Evolutionary conservation across 2,113 vertebrate genomes (phyloP).

Genomic region (Halichoerus grypus): DNA sequence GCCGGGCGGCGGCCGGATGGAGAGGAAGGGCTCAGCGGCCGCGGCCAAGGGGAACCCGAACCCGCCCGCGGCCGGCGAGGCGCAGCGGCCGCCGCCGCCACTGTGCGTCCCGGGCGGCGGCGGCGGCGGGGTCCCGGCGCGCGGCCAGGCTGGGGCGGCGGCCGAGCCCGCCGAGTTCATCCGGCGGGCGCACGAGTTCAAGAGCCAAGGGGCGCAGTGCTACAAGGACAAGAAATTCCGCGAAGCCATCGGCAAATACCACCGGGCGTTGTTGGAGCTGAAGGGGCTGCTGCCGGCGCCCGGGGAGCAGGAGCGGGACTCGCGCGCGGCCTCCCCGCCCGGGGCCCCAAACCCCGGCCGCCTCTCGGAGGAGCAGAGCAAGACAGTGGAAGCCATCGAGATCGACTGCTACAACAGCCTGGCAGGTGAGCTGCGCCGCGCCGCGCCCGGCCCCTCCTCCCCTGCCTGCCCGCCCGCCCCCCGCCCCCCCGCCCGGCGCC

Average conservation of each 20-base stretch:
- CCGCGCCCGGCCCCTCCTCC: neutral
- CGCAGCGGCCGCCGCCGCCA: constrained; percentile 66
- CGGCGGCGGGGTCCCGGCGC: constrained; percentile 72
- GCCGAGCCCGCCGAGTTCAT: constrained; percentile 90
- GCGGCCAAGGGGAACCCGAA: constrained; percentile 77
- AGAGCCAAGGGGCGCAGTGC: constrained; percentile 97
- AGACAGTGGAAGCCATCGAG: constrained; percentile 95
- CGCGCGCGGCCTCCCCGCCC: constrained; percentile 83
- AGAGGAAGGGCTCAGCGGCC: constrained; percentile 78
- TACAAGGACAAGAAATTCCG: constrained; percentile 99
- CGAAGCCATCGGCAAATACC: constrained; percentile 99
- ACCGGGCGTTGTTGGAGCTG: constrained; percentile 97
- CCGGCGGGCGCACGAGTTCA: constrained; percentile 95
- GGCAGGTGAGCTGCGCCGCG: constrained; percentile 91
- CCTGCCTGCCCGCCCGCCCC: neutral
- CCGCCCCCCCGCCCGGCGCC: neutral
- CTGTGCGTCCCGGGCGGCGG: constrained; percentile 67
- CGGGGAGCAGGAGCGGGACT: constrained; percentile 89
- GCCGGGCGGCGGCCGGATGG: constrained; percentile 77
- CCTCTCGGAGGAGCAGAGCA: constrained; percentile 96
- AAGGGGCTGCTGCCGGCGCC: constrained; percentile 92
- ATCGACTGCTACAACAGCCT: constrained; percentile 99
- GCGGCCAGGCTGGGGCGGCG: constrained; percentile 75
- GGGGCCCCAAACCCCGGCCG: constrained; percentile 79
- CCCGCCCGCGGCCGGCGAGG: constrained; percentile 74